Evolutionary conservation across 2,888 invertebrate species (phyloP).

Genomic region (Pteria penguin): DNA sequence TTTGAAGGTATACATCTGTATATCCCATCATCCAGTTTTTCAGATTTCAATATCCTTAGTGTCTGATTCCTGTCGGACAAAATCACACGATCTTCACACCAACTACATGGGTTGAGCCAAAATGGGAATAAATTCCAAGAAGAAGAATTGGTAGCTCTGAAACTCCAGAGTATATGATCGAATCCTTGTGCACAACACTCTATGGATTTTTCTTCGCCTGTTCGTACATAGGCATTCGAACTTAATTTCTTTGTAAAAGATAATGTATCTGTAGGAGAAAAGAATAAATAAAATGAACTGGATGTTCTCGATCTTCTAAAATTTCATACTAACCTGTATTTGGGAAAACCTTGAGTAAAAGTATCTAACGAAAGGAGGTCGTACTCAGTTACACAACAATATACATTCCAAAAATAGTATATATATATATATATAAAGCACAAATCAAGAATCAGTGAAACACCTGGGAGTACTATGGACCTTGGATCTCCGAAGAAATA

Average conservation of each 20-base stretch:
- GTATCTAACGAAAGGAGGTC: no score
- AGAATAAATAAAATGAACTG: no score
- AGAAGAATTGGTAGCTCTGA: background rate
- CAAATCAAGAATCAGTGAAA: no score
- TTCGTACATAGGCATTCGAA: background rate
- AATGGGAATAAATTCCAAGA: background rate
- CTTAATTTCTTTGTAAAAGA: constrained; percentile 19
- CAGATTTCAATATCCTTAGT: background rate
- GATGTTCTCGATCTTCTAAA: no score
- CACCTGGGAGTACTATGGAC: no score
- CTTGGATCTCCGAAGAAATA: no score
- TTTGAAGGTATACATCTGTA: background rate
- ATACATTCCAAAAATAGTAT: no score
- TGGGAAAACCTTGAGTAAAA: no score
- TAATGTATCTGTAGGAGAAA: background rate
- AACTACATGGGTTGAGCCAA: background rate
- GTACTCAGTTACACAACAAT: no score
- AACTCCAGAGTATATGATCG: constrained; percentile 3
- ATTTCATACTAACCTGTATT: no score
- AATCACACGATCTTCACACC: background rate
- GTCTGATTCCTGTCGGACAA: background rate
- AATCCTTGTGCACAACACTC: constrained; percentile 7
- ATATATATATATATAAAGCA: no score
- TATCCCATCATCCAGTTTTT: background rate
- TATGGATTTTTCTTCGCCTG: background rate